Base-by-base conservation (phyloP, 2,888 invertebrate species). In the Acanthococcus lagerstroemiae region DNA sequence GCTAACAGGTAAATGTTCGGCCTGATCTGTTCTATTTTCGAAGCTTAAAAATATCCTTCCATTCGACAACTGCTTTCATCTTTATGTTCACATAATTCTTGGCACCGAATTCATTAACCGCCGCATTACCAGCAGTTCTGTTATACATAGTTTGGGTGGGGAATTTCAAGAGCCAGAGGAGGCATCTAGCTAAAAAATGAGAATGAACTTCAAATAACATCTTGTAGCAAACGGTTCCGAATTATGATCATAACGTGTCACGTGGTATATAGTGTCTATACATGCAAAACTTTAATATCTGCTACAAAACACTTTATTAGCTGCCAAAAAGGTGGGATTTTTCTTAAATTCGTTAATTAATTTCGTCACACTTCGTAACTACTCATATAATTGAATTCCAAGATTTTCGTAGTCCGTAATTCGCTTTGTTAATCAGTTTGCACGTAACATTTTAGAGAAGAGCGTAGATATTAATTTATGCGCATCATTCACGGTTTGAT, bases 271-370 rank as follows among this genome's bases (percentile, higher is more conserved):
- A 17, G 52, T 54, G 54, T 61, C 52, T 17, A 24, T 21, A 50
- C n/a, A 37, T 55, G 17, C 55, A 27, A n/a, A 52, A 61, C 22
- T 22, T 37, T 61, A 12, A 30, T 26, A 17, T 50, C 27, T n/a
- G 9, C 7, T 17, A 25, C 30, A 7, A 55, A 4, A 22, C 7
- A 55, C n/a, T 25, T 25, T 45, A 30, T 66, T 56, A 56, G 57
- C 56, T 66, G 66, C 66, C 56, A 66, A 56, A 66, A 66, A 66
- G 66, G 66, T 66, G 66, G 66, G 66, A 56, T 48, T 19, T 45
- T 30, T 21, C 24, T 4, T 19, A 12, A 27, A 45, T 44, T 4
- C 17, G 15, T 4, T 48, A 46, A 58, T 46, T 58, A 25, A 58
- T 46, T 58, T 12, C 25, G 52, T 54, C 22, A 54, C 26, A n/a